Base-by-base conservation (phyloP, 2,888 invertebrate genomes). In the Lepidochitona cinerea region DNA sequence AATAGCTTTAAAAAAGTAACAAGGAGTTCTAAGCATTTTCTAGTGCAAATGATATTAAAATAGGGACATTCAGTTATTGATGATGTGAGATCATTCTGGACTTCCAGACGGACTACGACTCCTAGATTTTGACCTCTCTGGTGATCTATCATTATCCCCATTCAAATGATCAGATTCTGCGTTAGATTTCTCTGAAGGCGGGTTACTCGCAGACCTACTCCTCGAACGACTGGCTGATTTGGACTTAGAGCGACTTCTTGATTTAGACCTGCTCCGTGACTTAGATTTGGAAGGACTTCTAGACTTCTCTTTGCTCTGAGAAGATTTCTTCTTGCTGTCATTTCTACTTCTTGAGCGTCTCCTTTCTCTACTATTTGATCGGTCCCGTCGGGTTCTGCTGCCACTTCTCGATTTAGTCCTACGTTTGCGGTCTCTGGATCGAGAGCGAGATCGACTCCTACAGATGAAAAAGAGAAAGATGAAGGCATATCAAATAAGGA, bases 311-410 rank as follows among this genome's bases (percentile, higher is more conserved):
- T 67, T 73, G 59, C 70, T 1, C 49, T 49, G 35, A 52, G 52
- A 49, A 9, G 37, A 41, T 18, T 49, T 59, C 53, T 64, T 70
- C 41, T 59, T 68, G 49, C 68, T 71, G 6, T 54, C 35, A 37
- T 72, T 73, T 7, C 71, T 37, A 35, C 71, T 68, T 23, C 74
- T 66, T 9, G 67, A 64, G 36, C 74, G 70, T 23, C 74, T 68
- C 35, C 75, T 67, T 9, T 71, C 66, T n/a, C 72, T 54, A 41
- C 75, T 75, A 12, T 72, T 52, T 37, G 70, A 70, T 59, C 37
- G 2, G 4, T n/a, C 18, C n/a, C 37, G 37, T n/a, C 37, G 33
- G 4, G 18, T 37, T 35, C 75, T 67, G 33, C 68, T 68, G 32
- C 71, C 72, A 32, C 79, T 76, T 6, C 52, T 37, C 23, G 74